These are phyloP conservation scores for Artibeus jamaicensis DNA, from an alignment of 2,797 vertebrate species.

Conservation along the genomic window DNA sequence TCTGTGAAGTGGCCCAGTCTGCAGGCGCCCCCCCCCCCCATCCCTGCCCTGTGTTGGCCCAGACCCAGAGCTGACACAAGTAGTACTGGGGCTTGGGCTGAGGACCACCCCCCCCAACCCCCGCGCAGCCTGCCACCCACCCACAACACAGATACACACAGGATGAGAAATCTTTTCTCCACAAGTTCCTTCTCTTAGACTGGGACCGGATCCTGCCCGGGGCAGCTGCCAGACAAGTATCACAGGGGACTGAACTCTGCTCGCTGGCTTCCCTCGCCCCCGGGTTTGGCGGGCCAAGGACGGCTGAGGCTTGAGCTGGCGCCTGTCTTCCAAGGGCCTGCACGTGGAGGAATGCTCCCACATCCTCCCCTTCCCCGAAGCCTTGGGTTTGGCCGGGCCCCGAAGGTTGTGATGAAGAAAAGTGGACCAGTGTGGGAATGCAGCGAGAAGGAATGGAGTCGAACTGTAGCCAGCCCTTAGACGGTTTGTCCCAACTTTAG, in stretches of 20 bases:
- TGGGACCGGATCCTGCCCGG: slow-evolving; percentile 36
- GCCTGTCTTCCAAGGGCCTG: slow-evolving; percentile 40
- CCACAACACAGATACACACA: neutral
- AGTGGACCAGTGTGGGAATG: neutral
- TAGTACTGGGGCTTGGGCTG: neutral
- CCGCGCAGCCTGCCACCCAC: no score
- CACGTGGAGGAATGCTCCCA: slow-evolving; percentile 35
- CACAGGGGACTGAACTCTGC: neutral
- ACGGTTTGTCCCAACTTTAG: neutral
- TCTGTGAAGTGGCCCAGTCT: neutral
- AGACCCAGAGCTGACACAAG: neutral
- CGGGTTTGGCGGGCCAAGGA: slow-evolving; percentile 38
- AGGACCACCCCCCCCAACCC: no score
- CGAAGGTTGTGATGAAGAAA: neutral
- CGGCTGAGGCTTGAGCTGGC: slow-evolving; percentile 41
- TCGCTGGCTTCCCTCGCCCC: neutral
- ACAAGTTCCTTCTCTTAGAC: neutral
- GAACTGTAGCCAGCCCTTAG: neutral
- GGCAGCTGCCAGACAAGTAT: slow-evolving; percentile 44
- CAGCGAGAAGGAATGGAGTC: neutral
- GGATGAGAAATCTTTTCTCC: neutral
- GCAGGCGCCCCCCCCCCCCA: neutral
- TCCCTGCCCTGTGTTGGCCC: neutral
- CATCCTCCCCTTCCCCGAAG: neutral
- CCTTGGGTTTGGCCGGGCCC: neutral